Conservation (phyloP, 2,888 invertebrate species). For the Eristalinus aeneus region DNA sequence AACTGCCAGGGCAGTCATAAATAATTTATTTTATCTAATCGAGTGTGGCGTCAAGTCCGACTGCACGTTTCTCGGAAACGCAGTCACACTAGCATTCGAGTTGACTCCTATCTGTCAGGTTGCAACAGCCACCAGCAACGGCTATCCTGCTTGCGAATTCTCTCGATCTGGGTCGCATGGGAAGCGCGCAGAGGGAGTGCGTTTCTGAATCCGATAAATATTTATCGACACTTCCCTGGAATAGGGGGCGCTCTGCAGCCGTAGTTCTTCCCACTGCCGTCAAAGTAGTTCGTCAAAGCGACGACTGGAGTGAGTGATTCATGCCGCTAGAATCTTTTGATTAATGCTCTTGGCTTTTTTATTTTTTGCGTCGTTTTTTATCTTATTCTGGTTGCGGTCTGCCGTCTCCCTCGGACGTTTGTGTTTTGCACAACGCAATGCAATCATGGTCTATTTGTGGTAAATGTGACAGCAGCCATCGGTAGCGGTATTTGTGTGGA, state of each 20-base stretch:
- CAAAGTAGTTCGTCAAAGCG: neutral
- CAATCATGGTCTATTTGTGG: conserved; percentile 53
- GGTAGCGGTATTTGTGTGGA: conserved; percentile 26
- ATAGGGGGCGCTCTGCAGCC: neutral
- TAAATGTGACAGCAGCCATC: conserved; percentile 34
- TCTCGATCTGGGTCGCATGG: conserved; percentile 12
- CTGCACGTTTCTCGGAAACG: conserved; percentile 24
- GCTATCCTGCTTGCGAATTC: neutral
- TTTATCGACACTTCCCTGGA: conserved; percentile 20
- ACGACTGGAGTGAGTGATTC: conserved; percentile 29
- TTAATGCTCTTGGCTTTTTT: neutral
- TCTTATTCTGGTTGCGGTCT: neutral
- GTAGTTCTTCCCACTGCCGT: neutral
- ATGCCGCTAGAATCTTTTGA: conserved; percentile 30
- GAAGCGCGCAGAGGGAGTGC: neutral
- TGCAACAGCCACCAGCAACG: neutral
- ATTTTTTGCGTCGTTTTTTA: neutral
- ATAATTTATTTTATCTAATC: conserved; percentile 16
- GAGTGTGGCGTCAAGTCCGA: neutral
- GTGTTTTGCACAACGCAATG: conserved; percentile 10
- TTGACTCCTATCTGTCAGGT: neutral
- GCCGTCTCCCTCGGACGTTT: neutral
- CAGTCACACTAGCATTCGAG: conserved; percentile 13
- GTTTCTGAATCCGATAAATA: conserved; percentile 36
- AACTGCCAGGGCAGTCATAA: neutral